Percentiles rank a stretch among this genome's conserved stretches.
Evolutionary conservation across 2,888 invertebrate species (phyloP).

Genomic region (Orthonevra nobilis): DNA sequence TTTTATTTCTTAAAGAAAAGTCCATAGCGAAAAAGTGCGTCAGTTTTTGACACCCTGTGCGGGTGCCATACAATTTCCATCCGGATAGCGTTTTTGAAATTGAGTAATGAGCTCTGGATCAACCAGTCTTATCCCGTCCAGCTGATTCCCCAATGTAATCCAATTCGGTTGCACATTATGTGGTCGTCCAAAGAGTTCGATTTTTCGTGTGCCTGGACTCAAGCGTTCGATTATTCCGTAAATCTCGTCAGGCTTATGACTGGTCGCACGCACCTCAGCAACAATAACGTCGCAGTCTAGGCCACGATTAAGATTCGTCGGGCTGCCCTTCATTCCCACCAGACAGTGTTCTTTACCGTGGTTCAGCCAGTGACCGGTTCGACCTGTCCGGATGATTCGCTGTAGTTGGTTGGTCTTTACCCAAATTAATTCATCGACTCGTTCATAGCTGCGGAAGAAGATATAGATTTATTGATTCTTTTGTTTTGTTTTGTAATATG

Average conservation of each 20-base stretch:
- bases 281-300: conserved; percentile 99
- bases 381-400: conserved; percentile 96
- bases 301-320: conserved; percentile 93
- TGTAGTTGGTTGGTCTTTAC: conserved; percentile 99
- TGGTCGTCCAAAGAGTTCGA: conserved; percentile 97
- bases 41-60: conserved; percentile 72
- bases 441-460: conserved; percentile 84
- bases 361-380: conserved; percentile 99
- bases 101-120: conserved; percentile 94
- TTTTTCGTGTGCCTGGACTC: conserved; percentile 97
- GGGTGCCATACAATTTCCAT: conserved; percentile 84
- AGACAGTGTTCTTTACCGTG: conserved; percentile 99
- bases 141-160: conserved; percentile 98
- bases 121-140: conserved; percentile 95
- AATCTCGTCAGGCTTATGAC: conserved; percentile 99
- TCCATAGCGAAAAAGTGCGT: neutral
- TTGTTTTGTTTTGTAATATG: neutral
- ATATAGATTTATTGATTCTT: neutral
- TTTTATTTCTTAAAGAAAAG: conserved; percentile 44
- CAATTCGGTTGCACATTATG: conserved; percentile 99
- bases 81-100: conserved; percentile 95
- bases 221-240: conserved; percentile 98
- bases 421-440: conserved; percentile 99
- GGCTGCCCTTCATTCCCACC: conserved; percentile 97
- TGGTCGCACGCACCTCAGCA: conserved; percentile 98